A percentile compares a stretch with the other conserved stretches of the same genome.
phyloP scores from a whole-genome alignment of 2,113 vertebrate genomes.

The Xyliphius kryptos region DNA sequence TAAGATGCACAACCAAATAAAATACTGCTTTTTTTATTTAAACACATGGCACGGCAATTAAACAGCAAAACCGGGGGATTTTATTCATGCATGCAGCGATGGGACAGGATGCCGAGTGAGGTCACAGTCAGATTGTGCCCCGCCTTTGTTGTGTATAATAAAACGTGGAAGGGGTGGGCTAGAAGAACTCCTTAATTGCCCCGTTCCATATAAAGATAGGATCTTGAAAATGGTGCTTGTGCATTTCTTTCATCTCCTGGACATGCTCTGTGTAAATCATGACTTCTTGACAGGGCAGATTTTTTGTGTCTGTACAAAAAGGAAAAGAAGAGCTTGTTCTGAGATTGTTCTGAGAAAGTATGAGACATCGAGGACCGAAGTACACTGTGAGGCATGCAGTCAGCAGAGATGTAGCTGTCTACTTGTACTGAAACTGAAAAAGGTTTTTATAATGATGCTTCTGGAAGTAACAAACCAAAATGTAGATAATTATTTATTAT shows the following conservation, averaged over 20 bases:
- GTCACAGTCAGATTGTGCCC: slow-evolving; percentile 6
- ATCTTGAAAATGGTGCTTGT: not conserved
- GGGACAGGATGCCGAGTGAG: slow-evolving; percentile 9
- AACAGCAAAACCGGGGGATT: not conserved
- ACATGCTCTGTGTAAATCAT: not conserved
- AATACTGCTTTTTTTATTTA: too few species aligned
- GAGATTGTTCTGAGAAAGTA: not conserved
- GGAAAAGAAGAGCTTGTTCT: too few species aligned
- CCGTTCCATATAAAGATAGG: not conserved
- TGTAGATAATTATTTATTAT: too few species aligned
- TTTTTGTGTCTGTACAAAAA: too few species aligned
- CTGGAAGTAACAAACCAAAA: too few species aligned
- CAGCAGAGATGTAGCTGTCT: too few species aligned
- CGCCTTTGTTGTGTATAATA: slow-evolving; percentile 7
- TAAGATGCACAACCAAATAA: too few species aligned
- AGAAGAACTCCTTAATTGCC: not conserved
- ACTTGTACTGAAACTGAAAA: too few species aligned
- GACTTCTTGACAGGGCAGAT: not conserved
- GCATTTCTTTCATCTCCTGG: not conserved
- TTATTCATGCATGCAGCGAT: slow-evolving; percentile 1
- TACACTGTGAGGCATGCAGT: slow-evolving; percentile 1
- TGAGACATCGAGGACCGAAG: not conserved
- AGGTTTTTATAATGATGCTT: too few species aligned
- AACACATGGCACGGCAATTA: slow-evolving; percentile 7
- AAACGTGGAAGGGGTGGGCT: not conserved